These are phyloP conservation scores for Poecile atricapillus DNA, from an alignment of 2,113 vertebrate genomes.

Conservation along the genomic window DNA sequence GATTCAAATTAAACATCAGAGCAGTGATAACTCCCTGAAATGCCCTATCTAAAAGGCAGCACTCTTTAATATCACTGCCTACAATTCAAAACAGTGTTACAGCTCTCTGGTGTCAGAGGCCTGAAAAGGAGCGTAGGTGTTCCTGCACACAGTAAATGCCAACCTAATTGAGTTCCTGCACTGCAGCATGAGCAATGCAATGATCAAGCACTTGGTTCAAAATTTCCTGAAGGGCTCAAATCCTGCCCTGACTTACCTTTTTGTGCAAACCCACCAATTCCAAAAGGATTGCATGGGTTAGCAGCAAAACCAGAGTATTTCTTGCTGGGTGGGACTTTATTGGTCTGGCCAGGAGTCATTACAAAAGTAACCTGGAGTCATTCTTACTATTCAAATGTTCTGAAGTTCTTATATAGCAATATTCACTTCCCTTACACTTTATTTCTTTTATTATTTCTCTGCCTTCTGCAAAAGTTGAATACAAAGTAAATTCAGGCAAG, in stretches of 20 bases:
- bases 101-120: background rate
- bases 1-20: background rate
- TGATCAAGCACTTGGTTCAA: background rate
- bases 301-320: background rate
- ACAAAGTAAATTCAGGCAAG: background rate
- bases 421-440: background rate
- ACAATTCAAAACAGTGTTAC: background rate
- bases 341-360: conserved; percentile 11
- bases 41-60: background rate
- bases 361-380: background rate
- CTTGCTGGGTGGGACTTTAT: conserved; percentile 14
- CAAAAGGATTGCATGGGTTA: background rate
- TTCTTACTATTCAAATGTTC: background rate
- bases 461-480: background rate
- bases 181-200: background rate
- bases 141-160: background rate
- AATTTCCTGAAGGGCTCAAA: conserved; percentile 24
- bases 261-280: background rate
- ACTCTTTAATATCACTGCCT: background rate
- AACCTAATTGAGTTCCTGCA: conserved; percentile 17
- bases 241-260: background rate
- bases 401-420: background rate
- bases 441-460: background rate
- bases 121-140: background rate
- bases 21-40: background rate